Evolutionary conservation across 2,113 vertebrate genomes (phyloP).

Genomic region (Clarias gariepinus): DNA sequence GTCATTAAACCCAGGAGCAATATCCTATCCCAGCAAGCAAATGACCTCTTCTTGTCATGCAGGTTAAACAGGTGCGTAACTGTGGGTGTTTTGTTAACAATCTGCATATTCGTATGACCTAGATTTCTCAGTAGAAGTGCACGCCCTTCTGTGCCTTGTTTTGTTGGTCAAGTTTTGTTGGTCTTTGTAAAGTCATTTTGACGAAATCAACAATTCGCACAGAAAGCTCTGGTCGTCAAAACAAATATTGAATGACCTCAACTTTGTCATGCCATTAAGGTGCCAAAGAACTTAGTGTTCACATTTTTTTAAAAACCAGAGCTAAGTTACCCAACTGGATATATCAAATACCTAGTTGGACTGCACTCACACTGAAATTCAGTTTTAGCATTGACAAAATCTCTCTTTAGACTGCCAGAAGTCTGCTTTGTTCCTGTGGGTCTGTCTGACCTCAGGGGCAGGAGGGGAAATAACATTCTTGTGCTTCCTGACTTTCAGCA

Average conservation of each 20-base stretch:
- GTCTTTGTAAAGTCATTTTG: background rate
- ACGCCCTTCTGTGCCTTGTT: background rate
- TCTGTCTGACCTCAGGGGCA: constrained; percentile 10
- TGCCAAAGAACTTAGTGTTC: background rate
- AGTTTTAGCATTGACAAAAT: constrained; percentile 27
- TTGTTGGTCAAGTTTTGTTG: background rate
- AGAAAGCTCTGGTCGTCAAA: background rate
- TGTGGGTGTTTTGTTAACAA: background rate
- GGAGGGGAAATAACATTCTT: background rate
- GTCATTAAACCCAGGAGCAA: background rate
- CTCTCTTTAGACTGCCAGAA: background rate
- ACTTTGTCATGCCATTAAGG: background rate
- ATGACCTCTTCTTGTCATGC: background rate
- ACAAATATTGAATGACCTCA: background rate
- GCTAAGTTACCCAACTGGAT: constrained; percentile 3
- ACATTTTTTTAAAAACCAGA: background rate
- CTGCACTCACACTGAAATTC: background rate
- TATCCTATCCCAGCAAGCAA: background rate
- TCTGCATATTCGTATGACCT: background rate
- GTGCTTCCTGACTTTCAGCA: constrained; percentile 1
- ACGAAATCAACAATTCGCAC: background rate
- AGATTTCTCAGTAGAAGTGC: background rate
- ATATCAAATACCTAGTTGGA: background rate
- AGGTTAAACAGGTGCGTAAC: background rate
- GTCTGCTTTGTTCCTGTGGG: constrained; percentile 20